phyloP scores from a whole-genome alignment of 2,888 invertebrate genomes.

The Galerucella calmariensis region DNA sequence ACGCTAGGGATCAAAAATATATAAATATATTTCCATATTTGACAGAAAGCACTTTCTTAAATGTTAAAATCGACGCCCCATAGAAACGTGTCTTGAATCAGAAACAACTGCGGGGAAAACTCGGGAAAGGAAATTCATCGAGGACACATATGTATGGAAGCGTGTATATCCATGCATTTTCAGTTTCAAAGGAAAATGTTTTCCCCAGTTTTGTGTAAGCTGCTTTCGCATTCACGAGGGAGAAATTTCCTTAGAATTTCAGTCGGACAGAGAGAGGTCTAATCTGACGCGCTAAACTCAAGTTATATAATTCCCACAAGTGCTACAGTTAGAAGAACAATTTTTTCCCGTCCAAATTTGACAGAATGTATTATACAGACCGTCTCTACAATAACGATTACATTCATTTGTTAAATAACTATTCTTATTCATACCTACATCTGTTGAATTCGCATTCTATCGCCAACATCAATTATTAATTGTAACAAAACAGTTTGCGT shows the following conservation, averaged over 20 bases:
- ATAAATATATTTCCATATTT: slow-evolving; percentile 40
- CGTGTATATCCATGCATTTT: slow-evolving; percentile 63
- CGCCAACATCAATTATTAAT: too few relatives aligned
- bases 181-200: slow-evolving; percentile 63
- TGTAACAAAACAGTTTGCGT: too few relatives aligned
- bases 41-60: slow-evolving; percentile 40
- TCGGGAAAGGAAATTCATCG: slow-evolving; percentile 41
- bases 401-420: too few relatives aligned
- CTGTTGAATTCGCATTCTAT: too few relatives aligned
- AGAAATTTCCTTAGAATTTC: slow-evolving; percentile 64
- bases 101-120: slow-evolving; percentile 48
- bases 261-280: slow-evolving; percentile 53
- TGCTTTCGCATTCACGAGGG: slow-evolving; percentile 65
- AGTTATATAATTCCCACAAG: slow-evolving; percentile 49
- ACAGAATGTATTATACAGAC: not conserved
- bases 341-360: not conserved
- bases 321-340: slow-evolving; percentile 42
- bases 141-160: slow-evolving; percentile 61
- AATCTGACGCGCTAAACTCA: slow-evolving; percentile 43
- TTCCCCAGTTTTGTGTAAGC: slow-evolving; percentile 62
- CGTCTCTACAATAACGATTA: not conserved
- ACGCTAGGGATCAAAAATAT: not conserved
- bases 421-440: too few relatives aligned
- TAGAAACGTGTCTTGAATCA: slow-evolving; percentile 54
- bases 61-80: slow-evolving; percentile 51